Evolutionary conservation across 2,113 vertebrate genomes (phyloP), one percentile per base, ranked within the genome.

Genomic region (Aegotheles bennettii): DNA sequence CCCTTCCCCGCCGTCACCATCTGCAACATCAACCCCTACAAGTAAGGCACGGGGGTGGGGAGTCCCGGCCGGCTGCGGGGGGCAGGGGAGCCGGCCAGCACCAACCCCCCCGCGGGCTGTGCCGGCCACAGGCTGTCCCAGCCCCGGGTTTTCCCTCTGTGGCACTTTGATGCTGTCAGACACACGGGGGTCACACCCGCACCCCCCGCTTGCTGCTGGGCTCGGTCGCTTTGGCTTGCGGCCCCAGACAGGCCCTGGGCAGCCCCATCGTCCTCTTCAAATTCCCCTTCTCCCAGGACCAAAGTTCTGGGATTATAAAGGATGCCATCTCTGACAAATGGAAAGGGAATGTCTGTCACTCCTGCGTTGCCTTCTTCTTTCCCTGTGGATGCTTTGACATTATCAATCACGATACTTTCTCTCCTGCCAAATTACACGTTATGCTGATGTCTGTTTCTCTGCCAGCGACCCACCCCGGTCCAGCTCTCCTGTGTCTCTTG

Each of bases 21-120:
- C 94, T 98, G 98, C 97, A 98, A 98, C 76, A 98, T 98, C 96
- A 98, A 98, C 95, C 98, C 98, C 29, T 98, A 98, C 97, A 98
- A 98, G 98, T 98, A 97, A 98, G 97, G 45, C 54, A 3, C 5
- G 2, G 54, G 47, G n/a, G n/a, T n/a, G n/a, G n/a, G n/a, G n/a
- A n/a, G n/a, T n/a, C n/a, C n/a, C n/a, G n/a, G n/a, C n/a, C n/a
- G n/a, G n/a, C n/a, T n/a, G n/a, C n/a, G n/a, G n/a, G n/a, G n/a
- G n/a, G n/a, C n/a, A n/a, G n/a, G n/a, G n/a, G n/a, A n/a, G n/a
- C n/a, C n/a, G n/a, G n/a, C 8, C 23, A 0, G 35, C 57, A 0
- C 59, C 45, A 1, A 2, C 3, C 33, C 40, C 36, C 36, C 36
- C 31, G 16, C 7, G 1, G 35, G 33, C 70, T 63, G 24, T n/a